Conservation (phyloP, 2,797 vertebrate genomes). For the Anabacerthia variegaticeps region DNA sequence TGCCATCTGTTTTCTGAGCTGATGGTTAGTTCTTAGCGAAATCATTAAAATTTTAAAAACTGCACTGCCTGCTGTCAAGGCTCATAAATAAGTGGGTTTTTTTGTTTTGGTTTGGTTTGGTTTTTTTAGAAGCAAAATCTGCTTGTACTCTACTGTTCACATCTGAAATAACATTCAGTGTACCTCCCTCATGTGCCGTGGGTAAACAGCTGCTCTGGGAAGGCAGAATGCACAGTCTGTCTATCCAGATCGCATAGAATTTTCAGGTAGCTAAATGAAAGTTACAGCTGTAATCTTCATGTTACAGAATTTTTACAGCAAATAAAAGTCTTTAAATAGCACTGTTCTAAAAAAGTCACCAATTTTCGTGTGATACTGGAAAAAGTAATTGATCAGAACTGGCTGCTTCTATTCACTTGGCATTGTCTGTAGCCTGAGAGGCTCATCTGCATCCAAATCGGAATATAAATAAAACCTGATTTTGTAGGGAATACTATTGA, state of each 20-base stretch:
- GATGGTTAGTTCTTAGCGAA: slow-evolving; percentile 20
- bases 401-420: not conserved
- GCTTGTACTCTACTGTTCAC: not conserved
- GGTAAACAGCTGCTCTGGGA: slow-evolving; percentile 16
- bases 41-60: slow-evolving; percentile 43
- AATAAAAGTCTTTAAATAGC: slow-evolving; percentile 12
- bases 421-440: not conserved
- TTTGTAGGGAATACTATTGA: not conserved
- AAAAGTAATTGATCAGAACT: slow-evolving; percentile 30
- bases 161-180: not conserved
- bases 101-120: too few species aligned
- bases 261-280: not conserved
- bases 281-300: not conserved
- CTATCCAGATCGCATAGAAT: not conserved
- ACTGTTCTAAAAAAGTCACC: not conserved
- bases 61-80: not conserved
- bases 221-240: not conserved
- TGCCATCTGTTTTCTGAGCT: slow-evolving; percentile 59
- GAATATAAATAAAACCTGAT: not conserved
- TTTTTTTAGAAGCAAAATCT: not conserved
- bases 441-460: not conserved
- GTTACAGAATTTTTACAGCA: not conserved
- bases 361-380: not conserved
- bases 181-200: not conserved
- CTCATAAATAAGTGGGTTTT: not conserved